Evolutionary conservation across 2,113 vertebrate species (phyloP), one percentile per base, ranked within the genome.

Genomic region (Telmatochromis brachygnathus): DNA sequence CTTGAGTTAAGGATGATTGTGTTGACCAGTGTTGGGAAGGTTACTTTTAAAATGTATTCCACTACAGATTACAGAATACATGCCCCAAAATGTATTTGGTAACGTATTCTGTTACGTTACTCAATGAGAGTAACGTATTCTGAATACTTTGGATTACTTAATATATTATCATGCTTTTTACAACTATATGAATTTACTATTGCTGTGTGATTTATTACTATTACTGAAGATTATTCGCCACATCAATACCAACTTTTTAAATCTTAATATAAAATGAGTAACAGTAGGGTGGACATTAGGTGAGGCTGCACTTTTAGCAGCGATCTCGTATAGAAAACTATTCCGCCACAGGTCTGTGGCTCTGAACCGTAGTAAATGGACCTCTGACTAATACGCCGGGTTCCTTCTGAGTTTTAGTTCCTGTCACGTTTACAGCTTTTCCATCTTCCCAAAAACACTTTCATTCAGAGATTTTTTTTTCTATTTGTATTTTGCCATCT

Each of bases 361-460:
- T 51, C 49, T 0, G 5, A 51, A 51, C 17, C 49, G 1, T 5
- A 51, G 49, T n/a, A 51, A 51, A 51, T 0, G 49, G 49, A 51
- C 49, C 49, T 51, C 49, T 51, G 49, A 1, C 17, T 51, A 51
- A 51, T 51, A 14, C 13, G 0, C 12, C 2, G 13, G 42, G 42
- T 58, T 26, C 55, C 14, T 28, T 56, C 12, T 14, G 7, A 28
- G 13, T 28, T 28, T 56, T 15, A 26, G 23, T 14, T 26, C 23
- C 54, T 56, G 12, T 56, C 54, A 28, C 2, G 3, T 56, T 28
- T 56, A 23, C 54, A 56, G 54, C 23, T 56, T 56, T 56, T 28
- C 23, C 23, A 5, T 56, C 54, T 56, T 14, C 4, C 54, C 54
- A 28, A 26, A 56, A 56, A 28, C 54, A 8, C 13, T 56, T 56